phyloP scores from a whole-genome alignment of 1,140 invertebrate genomes.

The Pseudobourletiella spinata region DNA sequence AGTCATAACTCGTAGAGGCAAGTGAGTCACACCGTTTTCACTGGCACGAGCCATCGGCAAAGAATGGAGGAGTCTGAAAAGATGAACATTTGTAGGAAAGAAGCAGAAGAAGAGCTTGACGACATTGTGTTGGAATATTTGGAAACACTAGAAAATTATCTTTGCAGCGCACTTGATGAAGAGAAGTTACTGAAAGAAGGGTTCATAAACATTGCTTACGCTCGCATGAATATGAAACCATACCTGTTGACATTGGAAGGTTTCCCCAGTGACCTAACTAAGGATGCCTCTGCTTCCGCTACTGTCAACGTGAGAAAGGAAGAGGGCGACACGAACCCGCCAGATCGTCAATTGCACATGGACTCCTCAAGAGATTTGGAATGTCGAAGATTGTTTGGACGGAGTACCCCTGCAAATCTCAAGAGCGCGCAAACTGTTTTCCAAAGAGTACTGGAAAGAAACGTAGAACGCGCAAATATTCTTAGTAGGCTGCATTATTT shows the following conservation, averaged over 20 bases:
- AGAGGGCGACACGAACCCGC: too few relatives aligned
- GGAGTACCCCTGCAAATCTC: not conserved
- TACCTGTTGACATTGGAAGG: not conserved
- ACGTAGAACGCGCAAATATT: not conserved
- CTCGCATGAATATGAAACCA: not conserved
- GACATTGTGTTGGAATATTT: not conserved
- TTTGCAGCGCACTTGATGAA: not conserved
- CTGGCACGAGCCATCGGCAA: not conserved
- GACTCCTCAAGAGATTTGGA: not conserved
- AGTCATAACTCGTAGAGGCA: too few relatives aligned
- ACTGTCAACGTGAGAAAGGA: not conserved
- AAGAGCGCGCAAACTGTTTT: not conserved
- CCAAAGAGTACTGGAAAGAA: not conserved
- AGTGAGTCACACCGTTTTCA: too few relatives aligned
- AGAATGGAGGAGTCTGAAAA: not conserved
- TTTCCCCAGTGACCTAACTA: not conserved
- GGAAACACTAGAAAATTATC: not conserved
- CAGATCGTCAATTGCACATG: not conserved
- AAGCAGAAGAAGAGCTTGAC: not conserved
- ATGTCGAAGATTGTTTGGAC: not conserved
- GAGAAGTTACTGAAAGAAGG: not conserved
- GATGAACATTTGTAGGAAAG: slow-evolving; percentile 1
- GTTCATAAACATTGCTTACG: slow-evolving; percentile 2
- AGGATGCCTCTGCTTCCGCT: not conserved
- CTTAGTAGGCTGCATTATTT: not conserved